phyloP scores from a whole-genome alignment of 1,140 invertebrate species.

The Platyscapa corneri region DNA sequence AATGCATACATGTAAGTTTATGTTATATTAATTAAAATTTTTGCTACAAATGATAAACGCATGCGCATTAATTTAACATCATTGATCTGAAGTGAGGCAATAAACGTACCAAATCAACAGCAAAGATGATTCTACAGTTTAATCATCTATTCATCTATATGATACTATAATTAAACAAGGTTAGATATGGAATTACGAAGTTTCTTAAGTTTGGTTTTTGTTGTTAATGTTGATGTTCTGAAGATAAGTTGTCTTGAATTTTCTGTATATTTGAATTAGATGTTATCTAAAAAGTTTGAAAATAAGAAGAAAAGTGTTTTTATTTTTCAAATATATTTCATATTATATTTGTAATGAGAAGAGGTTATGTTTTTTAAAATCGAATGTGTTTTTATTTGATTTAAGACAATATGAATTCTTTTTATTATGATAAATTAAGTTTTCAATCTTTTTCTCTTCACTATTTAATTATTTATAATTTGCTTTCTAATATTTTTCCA shows the following conservation, averaged over 20 bases:
- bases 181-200: conserved; percentile 22
- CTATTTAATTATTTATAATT: not conserved
- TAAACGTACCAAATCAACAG: not conserved
- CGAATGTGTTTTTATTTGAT: conserved; percentile 18
- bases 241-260: conserved; percentile 5
- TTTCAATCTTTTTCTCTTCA: not conserved
- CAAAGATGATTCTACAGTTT: not conserved
- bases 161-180: not conserved
- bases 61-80: not conserved
- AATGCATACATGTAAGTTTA: not conserved
- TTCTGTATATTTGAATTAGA: not conserved
- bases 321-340: not conserved
- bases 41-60: not conserved
- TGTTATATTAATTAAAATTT: too few relatives aligned
- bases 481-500: not conserved
- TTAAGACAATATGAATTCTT: conserved; percentile 13
- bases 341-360: not conserved
- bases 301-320: not conserved
- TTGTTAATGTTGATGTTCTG: conserved; percentile 8
- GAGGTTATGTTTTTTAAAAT: conserved; percentile 43
- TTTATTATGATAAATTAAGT: conserved; percentile 14
- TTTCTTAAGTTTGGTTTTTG: conserved; percentile 2
- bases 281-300: not conserved
- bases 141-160: not conserved
- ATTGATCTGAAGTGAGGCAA: not conserved